phyloP scores from a whole-genome alignment of 2,888 invertebrate genomes.

The Tolmerus cingulatus region DNA sequence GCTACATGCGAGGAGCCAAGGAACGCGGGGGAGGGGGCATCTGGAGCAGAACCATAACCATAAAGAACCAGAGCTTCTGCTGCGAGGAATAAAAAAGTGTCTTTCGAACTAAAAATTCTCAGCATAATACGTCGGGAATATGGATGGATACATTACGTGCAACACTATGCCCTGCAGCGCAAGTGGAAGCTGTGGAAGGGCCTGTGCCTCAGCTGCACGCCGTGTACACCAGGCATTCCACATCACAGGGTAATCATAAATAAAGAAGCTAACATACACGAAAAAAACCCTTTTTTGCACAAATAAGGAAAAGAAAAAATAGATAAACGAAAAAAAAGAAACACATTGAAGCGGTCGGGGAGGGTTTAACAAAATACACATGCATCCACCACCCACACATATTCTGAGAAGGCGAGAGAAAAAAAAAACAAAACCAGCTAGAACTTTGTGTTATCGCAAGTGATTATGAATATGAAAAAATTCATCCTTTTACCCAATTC shows the following conservation, averaged over 20 bases:
- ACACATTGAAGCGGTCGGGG: not conserved
- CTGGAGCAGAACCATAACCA: not conserved
- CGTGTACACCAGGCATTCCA: not conserved
- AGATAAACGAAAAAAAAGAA: not conserved
- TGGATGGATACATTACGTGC: constrained; percentile 33
- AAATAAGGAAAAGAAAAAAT: not conserved
- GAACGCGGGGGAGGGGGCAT: not conserved
- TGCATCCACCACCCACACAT: not conserved
- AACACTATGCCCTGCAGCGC: not conserved
- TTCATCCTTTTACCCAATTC: constrained; percentile 42
- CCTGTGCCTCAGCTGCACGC: not conserved
- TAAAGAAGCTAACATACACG: constrained; percentile 35
- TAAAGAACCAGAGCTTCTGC: not conserved
- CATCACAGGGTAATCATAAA: constrained; percentile 41
- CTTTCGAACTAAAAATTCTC: constrained; percentile 37
- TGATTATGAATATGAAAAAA: constrained; percentile 43
- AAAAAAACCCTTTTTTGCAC: constrained; percentile 9
- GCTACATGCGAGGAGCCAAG: not conserved
- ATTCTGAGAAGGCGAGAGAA: not conserved
- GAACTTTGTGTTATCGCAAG: constrained; percentile 39
- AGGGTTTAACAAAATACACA: not conserved
- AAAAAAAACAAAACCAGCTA: constrained; percentile 21
- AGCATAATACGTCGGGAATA: constrained; percentile 26
- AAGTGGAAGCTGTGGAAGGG: not conserved
- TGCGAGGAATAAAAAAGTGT: not conserved